Percentiles rank a stretch among this genome's conserved stretches.
phyloP scores from a whole-genome alignment of 2,113 vertebrate genomes.

The Thryonomys swinderianus region DNA sequence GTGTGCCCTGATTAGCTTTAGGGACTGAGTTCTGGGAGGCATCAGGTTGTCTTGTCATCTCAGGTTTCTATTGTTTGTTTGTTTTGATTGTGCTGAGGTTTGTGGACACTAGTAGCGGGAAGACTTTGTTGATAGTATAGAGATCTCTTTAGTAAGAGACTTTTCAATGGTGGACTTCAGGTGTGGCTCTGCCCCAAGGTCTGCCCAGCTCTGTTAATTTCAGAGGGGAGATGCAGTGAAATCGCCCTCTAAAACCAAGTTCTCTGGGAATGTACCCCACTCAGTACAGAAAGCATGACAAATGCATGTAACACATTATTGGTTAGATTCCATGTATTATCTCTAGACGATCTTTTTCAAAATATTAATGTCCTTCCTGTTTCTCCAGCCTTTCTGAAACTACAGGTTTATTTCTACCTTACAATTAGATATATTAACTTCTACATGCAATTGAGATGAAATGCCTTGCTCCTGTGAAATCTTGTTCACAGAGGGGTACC shows the following conservation, averaged over 20 bases:
- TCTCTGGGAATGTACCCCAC: neutral
- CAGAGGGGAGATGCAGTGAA: neutral
- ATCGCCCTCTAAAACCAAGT: neutral
- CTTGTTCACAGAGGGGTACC: neutral
- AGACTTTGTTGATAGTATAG: neutral
- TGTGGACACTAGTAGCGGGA: neutral
- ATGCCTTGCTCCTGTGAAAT: neutral
- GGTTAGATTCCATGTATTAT: neutral
- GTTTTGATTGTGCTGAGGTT: neutral
- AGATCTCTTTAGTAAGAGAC: neutral
- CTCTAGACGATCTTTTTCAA: neutral
- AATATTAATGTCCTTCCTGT: neutral
- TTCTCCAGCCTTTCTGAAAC: neutral
- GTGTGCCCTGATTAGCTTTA: neutral
- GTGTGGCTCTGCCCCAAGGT: neutral
- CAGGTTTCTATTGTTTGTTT: neutral
- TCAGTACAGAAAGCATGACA: neutral
- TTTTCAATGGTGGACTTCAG: neutral
- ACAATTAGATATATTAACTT: neutral
- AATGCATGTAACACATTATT: neutral
- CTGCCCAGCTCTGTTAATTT: neutral
- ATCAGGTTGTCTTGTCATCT: neutral
- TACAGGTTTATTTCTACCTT: neutral
- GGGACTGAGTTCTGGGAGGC: neutral
- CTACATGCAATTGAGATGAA: neutral